phyloP scores from a whole-genome alignment of 2,888 invertebrate genomes.

The Rotaria sp. region DNA sequence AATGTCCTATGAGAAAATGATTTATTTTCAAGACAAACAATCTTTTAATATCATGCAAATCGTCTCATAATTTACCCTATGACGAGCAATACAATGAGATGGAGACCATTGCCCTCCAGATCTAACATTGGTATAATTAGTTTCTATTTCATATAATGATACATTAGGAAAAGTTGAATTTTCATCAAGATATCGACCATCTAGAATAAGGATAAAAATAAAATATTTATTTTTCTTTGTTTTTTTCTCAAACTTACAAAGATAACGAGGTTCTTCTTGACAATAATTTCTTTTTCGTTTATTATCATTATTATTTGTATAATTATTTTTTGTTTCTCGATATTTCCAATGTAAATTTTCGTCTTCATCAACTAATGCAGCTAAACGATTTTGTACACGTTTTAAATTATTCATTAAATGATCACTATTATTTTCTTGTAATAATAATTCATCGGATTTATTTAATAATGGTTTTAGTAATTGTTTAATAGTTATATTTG shows the following conservation, averaged over 20 bases:
- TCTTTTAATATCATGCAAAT: not conserved
- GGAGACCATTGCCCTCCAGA: conserved; percentile 38
- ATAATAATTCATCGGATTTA: not conserved
- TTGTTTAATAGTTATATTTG: not conserved
- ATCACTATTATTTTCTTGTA: not conserved
- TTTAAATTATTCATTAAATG: not conserved
- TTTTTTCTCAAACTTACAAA: not conserved
- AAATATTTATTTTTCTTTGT: not conserved
- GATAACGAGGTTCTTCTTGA: not conserved
- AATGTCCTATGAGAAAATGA: too few relatives aligned
- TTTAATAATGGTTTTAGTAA: not conserved
- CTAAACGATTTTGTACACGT: not conserved
- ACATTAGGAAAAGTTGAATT: conserved; percentile 10
- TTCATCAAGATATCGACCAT: not conserved
- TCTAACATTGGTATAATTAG: conserved; percentile 12
- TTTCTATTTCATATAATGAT: conserved; percentile 26
- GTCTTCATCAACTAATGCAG: not conserved
- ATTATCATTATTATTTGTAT: not conserved
- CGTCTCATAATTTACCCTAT: conserved; percentile 29
- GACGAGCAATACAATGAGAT: conserved; percentile 34
- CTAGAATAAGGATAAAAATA: not conserved
- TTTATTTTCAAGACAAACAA: too few relatives aligned
- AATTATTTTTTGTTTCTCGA: not conserved
- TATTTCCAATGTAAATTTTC: not conserved
- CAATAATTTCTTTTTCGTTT: not conserved